phyloP scores from a whole-genome alignment of 2,888 invertebrate genomes.

The Plebejus melissa region DNA sequence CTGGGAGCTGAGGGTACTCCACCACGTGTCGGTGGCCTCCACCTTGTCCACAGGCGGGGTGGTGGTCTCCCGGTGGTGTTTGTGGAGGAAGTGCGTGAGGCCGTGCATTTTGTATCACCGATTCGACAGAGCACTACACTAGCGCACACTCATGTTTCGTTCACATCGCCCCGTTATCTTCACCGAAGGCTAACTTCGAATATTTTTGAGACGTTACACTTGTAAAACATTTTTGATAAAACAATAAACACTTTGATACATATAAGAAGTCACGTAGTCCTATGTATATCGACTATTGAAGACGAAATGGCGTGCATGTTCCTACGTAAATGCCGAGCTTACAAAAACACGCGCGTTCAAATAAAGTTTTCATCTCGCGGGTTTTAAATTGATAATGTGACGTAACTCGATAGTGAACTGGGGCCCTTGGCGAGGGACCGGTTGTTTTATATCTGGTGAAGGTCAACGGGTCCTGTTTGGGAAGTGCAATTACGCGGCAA shows the following conservation, averaged over 20 bases:
- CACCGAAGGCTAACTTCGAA: not conserved
- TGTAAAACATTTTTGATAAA: not conserved
- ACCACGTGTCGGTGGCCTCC: constrained; percentile 70
- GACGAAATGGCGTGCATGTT: not conserved
- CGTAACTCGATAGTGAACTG: constrained; percentile 38
- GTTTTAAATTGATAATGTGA: not conserved
- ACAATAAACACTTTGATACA: not conserved
- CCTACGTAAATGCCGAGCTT: not conserved
- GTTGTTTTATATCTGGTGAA: constrained; percentile 40
- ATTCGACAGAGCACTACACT: constrained; percentile 20
- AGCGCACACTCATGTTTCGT: constrained; percentile 20
- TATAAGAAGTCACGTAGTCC: constrained; percentile 5
- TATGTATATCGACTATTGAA: not conserved
- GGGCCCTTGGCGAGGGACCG: constrained; percentile 37
- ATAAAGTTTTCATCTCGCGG: not conserved
- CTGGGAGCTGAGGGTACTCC: constrained; percentile 47
- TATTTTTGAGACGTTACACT: not conserved
- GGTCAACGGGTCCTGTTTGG: constrained; percentile 46
- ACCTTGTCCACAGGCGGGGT: constrained; percentile 59
- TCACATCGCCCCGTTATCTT: constrained; percentile 29
- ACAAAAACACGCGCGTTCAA: not conserved
- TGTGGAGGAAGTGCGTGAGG: constrained; percentile 65
- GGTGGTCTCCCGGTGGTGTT: constrained; percentile 57
- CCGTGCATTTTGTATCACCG: constrained; percentile 34
- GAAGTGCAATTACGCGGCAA: constrained; percentile 40